Evolutionary conservation across 2,113 vertebrate genomes (phyloP).

Genomic region (Pteruthius melanotis): DNA sequence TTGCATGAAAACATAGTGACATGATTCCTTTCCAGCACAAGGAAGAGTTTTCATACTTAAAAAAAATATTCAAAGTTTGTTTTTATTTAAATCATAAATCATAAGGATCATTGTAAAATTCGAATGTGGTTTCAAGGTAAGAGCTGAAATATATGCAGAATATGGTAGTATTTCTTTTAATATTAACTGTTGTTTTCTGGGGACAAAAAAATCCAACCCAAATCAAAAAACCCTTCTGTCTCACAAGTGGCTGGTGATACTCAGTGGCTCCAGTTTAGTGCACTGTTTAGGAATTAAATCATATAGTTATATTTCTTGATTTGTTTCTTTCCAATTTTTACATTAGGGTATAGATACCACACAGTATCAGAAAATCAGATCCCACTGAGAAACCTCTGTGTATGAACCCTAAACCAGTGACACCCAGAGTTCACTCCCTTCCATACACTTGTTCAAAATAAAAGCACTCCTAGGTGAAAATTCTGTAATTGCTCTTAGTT

Average conservation of each 20-base stretch:
- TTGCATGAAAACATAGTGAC: not conserved
- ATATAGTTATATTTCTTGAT: not conserved
- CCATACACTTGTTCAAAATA: not conserved
- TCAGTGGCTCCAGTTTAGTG: not conserved
- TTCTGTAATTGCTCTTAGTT: not conserved
- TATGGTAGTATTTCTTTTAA: not conserved
- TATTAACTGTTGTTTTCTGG: not conserved
- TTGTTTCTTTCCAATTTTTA: not conserved
- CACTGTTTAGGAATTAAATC: not conserved
- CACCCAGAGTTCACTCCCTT: not conserved
- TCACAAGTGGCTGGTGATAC: not conserved
- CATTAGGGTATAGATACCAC: not conserved
- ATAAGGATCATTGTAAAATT: not conserved
- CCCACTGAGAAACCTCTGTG: not conserved
- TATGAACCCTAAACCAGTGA: not conserved
- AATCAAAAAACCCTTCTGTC: rapidly evolving
- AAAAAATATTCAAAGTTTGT: not conserved
- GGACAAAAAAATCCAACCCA: not conserved
- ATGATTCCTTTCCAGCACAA: not conserved
- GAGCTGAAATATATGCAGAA: not conserved
- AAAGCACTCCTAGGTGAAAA: not conserved
- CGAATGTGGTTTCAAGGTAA: not conserved
- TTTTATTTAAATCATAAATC: not conserved
- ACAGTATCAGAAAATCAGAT: not conserved
- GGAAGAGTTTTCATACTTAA: not conserved